A percentile compares a stretch with the other conserved stretches of the same genome.
Conservation (phyloP, 2,113 vertebrate genomes). For the Tursiops truncatus region DNA sequence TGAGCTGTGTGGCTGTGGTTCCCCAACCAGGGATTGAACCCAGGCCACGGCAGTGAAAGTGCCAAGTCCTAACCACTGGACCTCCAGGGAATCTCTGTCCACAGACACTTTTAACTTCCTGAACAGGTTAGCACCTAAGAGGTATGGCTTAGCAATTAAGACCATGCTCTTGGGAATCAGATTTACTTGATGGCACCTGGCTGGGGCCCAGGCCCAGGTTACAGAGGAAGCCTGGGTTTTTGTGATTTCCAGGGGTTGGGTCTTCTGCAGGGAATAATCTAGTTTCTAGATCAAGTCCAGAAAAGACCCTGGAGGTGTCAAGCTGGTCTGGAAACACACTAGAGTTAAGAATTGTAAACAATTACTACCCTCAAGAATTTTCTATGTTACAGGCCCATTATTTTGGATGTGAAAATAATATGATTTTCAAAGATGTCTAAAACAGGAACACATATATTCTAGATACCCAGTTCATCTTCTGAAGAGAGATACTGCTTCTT, state of each 20-base stretch:
- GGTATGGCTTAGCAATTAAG: neutral
- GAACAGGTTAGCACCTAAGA: neutral
- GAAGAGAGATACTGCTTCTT: slow-evolving; percentile 54
- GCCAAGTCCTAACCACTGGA: too few species aligned
- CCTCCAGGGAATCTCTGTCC: too few species aligned
- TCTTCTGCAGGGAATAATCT: neutral
- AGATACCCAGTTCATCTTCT: slow-evolving; percentile 76
- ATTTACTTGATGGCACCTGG: neutral
- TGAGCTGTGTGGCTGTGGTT: too few species aligned
- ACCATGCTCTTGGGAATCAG: neutral
- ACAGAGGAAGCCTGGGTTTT: neutral
- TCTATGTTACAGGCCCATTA: neutral
- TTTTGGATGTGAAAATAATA: neutral
- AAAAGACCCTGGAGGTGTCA: neutral
- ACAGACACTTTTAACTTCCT: neutral
- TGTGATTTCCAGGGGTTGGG: neutral
- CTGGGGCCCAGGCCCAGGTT: too few species aligned
- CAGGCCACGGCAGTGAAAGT: too few species aligned
- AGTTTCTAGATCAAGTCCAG: neutral
- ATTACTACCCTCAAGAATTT: neutral
- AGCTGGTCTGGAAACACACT: neutral
- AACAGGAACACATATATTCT: neutral
- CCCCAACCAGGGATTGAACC: too few species aligned
- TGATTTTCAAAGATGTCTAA: neutral
- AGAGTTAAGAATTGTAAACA: neutral